Evolutionary conservation across 2,888 invertebrate species (phyloP).

Genomic region (Pristionchus japonicus): DNA sequence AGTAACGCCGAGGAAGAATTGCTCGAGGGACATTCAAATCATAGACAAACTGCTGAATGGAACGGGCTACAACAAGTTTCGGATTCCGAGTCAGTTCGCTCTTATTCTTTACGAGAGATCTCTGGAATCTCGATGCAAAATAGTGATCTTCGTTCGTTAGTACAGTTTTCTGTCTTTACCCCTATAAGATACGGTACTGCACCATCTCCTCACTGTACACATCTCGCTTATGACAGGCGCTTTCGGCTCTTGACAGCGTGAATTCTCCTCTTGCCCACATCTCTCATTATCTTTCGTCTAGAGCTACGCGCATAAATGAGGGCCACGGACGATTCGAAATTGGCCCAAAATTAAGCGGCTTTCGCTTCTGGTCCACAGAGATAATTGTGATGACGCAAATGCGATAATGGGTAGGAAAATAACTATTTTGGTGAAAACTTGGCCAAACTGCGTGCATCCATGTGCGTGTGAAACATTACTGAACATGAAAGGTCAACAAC

Average conservation of each 20-base stretch:
- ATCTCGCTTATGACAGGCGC: not conserved
- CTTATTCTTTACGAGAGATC: not conserved
- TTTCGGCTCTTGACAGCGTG: not conserved
- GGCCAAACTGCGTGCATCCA: not conserved
- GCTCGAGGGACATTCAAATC: constrained; percentile 71
- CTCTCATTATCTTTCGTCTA: not conserved
- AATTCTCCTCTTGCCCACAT: not conserved
- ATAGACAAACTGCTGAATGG: constrained; percentile 74
- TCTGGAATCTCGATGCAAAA: not conserved
- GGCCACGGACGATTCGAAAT: not conserved
- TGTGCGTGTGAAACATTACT: not conserved
- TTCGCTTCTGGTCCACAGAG: not conserved
- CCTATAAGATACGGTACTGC: not conserved
- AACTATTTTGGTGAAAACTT: not conserved
- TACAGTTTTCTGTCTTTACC: not conserved
- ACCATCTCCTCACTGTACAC: not conserved
- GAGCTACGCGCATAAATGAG: not conserved
- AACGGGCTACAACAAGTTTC: constrained; percentile 75
- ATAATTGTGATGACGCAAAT: constrained; percentile 15
- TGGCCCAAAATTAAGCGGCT: not conserved
- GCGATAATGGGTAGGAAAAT: not conserved
- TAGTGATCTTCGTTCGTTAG: not conserved
- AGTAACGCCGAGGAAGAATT: constrained; percentile 53
- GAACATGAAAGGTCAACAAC: not conserved
- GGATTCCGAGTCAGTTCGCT: constrained; percentile 68